phyloP scores from a whole-genome alignment of 1,140 invertebrate genomes.

The Wasmannia auropunctata region DNA sequence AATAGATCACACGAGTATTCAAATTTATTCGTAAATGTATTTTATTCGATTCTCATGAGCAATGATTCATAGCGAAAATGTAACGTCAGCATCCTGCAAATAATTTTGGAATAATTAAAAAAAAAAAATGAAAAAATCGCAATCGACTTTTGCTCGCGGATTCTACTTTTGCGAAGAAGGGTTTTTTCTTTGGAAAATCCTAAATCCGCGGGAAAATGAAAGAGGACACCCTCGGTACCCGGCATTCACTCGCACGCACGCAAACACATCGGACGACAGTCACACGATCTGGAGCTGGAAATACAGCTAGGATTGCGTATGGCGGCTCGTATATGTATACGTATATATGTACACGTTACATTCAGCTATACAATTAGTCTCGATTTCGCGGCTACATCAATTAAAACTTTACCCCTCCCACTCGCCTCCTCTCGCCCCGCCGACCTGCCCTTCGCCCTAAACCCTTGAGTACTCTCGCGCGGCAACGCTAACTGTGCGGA shows the following conservation, averaged over 20 bases:
- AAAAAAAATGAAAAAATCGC: background rate
- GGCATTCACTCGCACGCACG: conserved; percentile 57
- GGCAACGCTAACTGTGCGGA: conserved; percentile 76
- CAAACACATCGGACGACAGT: conserved; percentile 61
- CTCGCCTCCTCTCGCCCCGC: background rate
- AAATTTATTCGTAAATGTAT: background rate
- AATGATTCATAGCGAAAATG: background rate
- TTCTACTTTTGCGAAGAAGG: background rate
- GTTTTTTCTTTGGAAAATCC: background rate
- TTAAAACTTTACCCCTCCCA: conserved; percentile 29
- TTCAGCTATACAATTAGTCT: conserved; percentile 64
- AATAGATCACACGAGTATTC: background rate
- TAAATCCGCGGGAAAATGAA: background rate
- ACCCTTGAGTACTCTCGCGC: conserved; percentile 34
- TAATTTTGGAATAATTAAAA: background rate
- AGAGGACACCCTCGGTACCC: conserved; percentile 43
- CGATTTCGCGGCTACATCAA: conserved; percentile 46
- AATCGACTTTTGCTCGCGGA: background rate
- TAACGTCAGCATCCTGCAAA: background rate
- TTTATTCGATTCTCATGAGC: background rate
- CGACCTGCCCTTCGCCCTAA: background rate
- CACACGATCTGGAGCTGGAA: conserved; percentile 27
- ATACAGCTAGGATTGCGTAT: conserved; percentile 27
- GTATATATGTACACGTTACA: conserved; percentile 44
- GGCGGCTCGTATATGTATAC: conserved; percentile 27